Evolutionary conservation across 2,888 invertebrate species (phyloP).

Genomic region (Odontothrips loti): DNA sequence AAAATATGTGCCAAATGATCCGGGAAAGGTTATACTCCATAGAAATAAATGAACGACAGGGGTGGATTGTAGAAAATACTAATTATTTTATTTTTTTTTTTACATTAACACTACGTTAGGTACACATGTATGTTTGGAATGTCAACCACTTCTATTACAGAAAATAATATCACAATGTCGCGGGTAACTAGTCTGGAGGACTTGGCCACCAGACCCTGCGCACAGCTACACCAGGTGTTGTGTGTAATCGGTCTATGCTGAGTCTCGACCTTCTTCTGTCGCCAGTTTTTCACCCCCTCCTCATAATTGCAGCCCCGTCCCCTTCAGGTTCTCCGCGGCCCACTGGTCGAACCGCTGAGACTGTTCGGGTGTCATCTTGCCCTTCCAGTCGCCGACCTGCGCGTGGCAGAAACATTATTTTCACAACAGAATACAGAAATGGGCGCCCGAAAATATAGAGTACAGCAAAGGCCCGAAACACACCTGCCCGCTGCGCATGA

Average conservation of each 20-base stretch:
- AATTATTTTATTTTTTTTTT: background rate
- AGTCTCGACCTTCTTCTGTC: too few relatives aligned
- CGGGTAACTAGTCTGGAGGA: background rate
- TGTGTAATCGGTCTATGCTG: too few relatives aligned
- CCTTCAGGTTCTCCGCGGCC: slow-evolving; percentile 44
- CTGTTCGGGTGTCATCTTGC: slow-evolving; percentile 44
- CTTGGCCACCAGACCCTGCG: background rate
- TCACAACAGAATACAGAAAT: slow-evolving; percentile 43
- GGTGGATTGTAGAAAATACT: background rate
- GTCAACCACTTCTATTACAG: background rate
- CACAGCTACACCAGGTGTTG: background rate
- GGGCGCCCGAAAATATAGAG: background rate
- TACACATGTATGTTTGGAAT: background rate
- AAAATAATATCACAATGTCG: background rate
- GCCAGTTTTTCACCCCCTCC: background rate
- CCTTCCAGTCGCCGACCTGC: slow-evolving; percentile 46
- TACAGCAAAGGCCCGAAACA: slow-evolving; percentile 44
- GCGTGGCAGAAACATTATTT: slow-evolving; percentile 43
- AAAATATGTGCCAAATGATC: slow-evolving; percentile 15
- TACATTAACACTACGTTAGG: background rate
- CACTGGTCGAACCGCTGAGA: slow-evolving; percentile 50
- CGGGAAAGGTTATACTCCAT: background rate
- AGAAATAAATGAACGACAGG: too few relatives aligned
- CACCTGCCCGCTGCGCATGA: slow-evolving; percentile 47
- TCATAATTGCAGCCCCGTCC: slow-evolving; percentile 39